Conservation (phyloP, 2,888 invertebrate species). For the Odontomyia ornata region DNA sequence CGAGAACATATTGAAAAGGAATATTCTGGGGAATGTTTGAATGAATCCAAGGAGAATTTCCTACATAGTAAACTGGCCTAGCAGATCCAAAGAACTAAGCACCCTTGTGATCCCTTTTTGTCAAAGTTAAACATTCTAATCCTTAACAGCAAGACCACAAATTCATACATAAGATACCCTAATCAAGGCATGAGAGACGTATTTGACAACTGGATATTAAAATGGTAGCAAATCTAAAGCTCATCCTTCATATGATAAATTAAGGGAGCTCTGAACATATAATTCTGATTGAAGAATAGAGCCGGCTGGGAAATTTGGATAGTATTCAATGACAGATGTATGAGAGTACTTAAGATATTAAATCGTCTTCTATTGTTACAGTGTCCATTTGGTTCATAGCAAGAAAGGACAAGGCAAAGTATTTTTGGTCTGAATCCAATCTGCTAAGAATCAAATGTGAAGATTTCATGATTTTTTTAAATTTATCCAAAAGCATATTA, state of each 20-base stretch:
- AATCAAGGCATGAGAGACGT: constrained; percentile 21
- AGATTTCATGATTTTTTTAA: no score
- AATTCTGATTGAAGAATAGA: neutral
- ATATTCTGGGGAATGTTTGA: no score
- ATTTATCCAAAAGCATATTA: no score
- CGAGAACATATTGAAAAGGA: no score
- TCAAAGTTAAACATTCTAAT: constrained; percentile 27
- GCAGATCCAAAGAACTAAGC: neutral
- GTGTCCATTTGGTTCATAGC: neutral
- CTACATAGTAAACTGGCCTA: neutral
- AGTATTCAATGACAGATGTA: neutral
- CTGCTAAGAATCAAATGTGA: no score
- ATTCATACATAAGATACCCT: neutral
- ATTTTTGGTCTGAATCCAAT: neutral
- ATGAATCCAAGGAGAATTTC: no score
- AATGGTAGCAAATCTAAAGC: neutral
- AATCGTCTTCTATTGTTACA: neutral
- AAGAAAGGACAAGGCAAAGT: no score
- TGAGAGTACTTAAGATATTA: constrained; percentile 8
- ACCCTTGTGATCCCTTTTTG: constrained; percentile 30
- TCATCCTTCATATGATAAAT: neutral
- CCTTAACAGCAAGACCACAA: neutral
- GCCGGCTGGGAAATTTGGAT: neutral
- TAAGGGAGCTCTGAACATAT: neutral
- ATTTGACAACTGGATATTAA: constrained; percentile 15